Conservation (phyloP, 2,797 vertebrate genomes). For the Sarcophilus harrisii region DNA sequence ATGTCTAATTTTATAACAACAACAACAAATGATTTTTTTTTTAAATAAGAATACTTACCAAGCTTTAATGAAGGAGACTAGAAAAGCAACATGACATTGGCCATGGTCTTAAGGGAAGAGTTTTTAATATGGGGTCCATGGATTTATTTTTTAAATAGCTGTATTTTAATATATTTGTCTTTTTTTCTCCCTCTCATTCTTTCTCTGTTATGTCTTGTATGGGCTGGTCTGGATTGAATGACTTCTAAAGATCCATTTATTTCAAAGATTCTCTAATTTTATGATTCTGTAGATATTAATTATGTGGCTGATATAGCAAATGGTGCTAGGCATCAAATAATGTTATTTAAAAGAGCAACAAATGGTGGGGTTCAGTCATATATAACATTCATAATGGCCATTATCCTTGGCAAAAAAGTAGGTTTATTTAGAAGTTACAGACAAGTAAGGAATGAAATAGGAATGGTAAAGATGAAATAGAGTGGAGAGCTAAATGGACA, state of each 20-base stretch:
- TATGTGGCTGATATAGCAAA: neutral
- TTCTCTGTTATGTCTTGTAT: neutral
- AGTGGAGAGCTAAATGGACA: too few species aligned
- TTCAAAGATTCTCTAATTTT: slow-evolving; percentile 20
- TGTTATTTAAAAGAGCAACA: too few species aligned
- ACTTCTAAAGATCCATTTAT: neutral
- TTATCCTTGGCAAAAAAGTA: too few species aligned
- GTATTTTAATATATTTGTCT: neutral
- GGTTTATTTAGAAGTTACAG: too few species aligned
- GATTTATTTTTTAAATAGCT: neutral
- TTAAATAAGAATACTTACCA: neutral
- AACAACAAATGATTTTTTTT: neutral
- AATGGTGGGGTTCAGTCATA: too few species aligned
- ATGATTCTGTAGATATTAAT: slow-evolving; percentile 16
- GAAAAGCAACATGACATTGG: neutral
- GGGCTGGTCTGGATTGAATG: neutral
- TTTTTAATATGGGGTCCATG: neutral
- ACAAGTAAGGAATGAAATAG: too few species aligned
- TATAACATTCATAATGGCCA: too few species aligned
- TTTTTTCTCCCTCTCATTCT: neutral
- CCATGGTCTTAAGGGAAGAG: neutral
- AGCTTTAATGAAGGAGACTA: neutral
- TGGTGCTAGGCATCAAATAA: too few species aligned
- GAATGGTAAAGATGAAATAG: too few species aligned
- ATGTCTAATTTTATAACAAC: neutral